A percentile compares a stretch with the other conserved stretches of the same genome.
Evolutionary conservation across 2,888 invertebrate genomes (phyloP).

Genomic region (Acanthosepion esculentum): DNA sequence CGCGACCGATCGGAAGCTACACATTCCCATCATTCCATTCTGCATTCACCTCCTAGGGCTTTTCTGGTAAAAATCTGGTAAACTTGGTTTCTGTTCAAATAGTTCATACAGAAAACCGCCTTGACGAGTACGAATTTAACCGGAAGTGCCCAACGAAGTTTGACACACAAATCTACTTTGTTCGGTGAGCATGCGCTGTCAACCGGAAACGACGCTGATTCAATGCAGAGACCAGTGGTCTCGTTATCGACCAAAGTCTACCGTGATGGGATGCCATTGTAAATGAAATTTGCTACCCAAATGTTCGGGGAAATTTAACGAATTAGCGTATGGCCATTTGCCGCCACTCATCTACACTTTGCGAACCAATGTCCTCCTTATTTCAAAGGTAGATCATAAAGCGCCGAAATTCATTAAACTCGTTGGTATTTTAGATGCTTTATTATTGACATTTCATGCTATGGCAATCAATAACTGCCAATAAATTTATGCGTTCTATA

Average conservation of each 20-base stretch:
- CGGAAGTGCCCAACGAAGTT: slow-evolving; percentile 38
- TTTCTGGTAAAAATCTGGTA: neutral
- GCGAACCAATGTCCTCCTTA: too few relatives aligned
- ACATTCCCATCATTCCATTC: slow-evolving; percentile 16
- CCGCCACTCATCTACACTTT: too few relatives aligned
- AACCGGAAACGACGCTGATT: neutral
- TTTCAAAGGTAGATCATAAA: too few relatives aligned
- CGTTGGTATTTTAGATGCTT: too few relatives aligned
- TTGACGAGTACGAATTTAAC: neutral
- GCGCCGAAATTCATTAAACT: too few relatives aligned
- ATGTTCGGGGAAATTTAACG: too few relatives aligned
- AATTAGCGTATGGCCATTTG: too few relatives aligned
- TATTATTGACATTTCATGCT: too few relatives aligned
- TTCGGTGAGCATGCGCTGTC: neutral
- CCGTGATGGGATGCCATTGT: neutral
- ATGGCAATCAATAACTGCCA: too few relatives aligned
- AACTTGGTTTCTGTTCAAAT: slow-evolving; percentile 8
- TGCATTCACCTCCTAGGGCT: neutral
- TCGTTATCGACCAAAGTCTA: neutral
- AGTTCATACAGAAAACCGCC: neutral
- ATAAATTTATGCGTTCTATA: too few relatives aligned
- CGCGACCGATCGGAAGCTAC: neutral
- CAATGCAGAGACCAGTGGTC: neutral
- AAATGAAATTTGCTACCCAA: too few relatives aligned
- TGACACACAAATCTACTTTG: slow-evolving; percentile 36